Conservation (phyloP, 2,797 vertebrate genomes). For the Paguma larvata region DNA sequence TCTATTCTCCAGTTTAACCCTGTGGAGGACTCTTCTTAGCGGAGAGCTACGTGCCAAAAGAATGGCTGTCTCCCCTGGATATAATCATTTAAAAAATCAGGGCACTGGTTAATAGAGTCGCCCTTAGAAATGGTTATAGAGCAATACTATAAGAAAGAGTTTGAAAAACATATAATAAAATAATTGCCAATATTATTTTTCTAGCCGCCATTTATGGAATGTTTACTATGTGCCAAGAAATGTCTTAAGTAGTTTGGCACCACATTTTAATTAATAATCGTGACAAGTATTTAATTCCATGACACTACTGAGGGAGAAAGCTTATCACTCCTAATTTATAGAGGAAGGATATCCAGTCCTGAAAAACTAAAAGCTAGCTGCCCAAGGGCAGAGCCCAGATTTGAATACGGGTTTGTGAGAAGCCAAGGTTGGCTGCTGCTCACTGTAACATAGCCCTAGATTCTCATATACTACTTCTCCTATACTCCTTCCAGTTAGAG, state of each 20-base stretch:
- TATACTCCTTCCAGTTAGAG: constrained; percentile 11
- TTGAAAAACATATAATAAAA: constrained; percentile 44
- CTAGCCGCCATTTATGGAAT: constrained; percentile 53
- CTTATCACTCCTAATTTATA: constrained; percentile 22
- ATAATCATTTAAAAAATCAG: constrained; percentile 8
- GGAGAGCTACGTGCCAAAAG: not conserved
- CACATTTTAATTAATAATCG: constrained; percentile 30
- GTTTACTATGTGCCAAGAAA: not conserved
- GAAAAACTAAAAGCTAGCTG: not conserved
- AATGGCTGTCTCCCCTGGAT: not conserved
- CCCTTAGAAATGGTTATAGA: not conserved
- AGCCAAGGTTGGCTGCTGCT: not conserved
- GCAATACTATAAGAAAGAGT: not conserved
- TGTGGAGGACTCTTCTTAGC: constrained; percentile 52
- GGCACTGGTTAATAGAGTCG: not conserved
- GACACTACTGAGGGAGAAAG: not conserved
- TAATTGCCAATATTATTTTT: constrained; percentile 53
- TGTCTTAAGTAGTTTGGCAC: not conserved
- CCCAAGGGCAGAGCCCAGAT: not conserved
- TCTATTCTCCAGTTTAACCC: constrained; percentile 62
- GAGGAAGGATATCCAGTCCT: not conserved
- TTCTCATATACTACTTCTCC: not conserved
- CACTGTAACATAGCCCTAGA: not conserved
- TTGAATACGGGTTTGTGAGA: not conserved
- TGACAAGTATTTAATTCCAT: constrained; percentile 14